These are phyloP conservation scores for Nyctereutes procyonoides DNA, from an alignment of 2,113 vertebrate genomes.

Conservation along the genomic window DNA sequence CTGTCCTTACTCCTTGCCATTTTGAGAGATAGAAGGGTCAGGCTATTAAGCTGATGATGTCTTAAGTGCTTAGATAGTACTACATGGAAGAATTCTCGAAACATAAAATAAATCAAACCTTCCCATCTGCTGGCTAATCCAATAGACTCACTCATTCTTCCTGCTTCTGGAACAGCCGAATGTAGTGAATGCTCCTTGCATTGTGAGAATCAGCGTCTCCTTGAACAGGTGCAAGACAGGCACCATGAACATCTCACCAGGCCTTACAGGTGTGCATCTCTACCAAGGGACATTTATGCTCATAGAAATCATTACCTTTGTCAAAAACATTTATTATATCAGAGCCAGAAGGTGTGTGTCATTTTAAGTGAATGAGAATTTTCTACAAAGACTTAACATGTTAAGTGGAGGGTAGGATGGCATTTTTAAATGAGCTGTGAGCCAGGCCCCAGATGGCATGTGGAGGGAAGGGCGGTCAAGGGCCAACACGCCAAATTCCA, in stretches of 20 bases:
- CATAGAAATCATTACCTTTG: neutral
- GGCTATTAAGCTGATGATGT: neutral
- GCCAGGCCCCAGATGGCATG: neutral
- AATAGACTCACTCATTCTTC: accelerated
- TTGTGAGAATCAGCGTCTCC: too few species aligned
- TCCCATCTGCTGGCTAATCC: neutral
- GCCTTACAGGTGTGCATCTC: accelerated
- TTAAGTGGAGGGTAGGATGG: too few species aligned
- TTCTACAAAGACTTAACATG: neutral
- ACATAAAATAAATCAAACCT: neutral
- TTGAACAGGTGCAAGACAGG: neutral
- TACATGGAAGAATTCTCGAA: neutral
- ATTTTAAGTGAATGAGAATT: neutral
- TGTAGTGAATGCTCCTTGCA: accelerated
- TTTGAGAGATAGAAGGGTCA: neutral
- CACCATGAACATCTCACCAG: accelerated
- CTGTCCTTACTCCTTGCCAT: neutral
- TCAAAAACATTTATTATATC: neutral
- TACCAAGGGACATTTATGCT: neutral
- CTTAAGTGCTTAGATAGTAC: neutral
- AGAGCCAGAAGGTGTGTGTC: accelerated
- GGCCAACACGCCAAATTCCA: accelerated
- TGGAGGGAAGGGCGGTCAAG: accelerated
- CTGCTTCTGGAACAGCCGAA: accelerated
- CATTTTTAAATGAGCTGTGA: too few species aligned